Evolutionary conservation across 2,888 invertebrate species (phyloP).

Genomic region (Nesidiocoris tenuis): DNA sequence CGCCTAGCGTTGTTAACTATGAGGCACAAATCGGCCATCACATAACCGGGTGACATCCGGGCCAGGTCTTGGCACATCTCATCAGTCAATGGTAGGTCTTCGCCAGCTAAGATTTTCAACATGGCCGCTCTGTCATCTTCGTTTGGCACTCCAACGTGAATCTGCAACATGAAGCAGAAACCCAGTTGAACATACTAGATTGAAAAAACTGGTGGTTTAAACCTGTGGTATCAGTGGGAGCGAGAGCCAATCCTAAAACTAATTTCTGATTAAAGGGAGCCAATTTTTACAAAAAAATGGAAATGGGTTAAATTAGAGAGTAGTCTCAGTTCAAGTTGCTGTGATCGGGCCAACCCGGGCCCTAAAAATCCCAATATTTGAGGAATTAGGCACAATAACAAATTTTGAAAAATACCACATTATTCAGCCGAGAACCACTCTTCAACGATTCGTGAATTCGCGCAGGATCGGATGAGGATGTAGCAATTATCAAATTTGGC

Average conservation of each 20-base stretch:
- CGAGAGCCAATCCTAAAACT: conserved; percentile 25
- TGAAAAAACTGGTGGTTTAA: too few relatives aligned
- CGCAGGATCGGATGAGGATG: conserved; percentile 59
- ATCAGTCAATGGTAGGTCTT: conserved; percentile 44
- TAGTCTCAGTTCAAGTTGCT: too few relatives aligned
- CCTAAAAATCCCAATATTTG: too few relatives aligned
- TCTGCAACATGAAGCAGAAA: conserved; percentile 52
- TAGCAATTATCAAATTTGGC: conserved; percentile 58
- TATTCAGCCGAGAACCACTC: conserved; percentile 60
- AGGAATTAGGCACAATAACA: too few relatives aligned
- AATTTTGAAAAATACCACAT: conserved; percentile 59
- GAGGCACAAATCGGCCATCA: conserved; percentile 60
- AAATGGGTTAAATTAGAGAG: too few relatives aligned
- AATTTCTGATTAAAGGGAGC: too few relatives aligned
- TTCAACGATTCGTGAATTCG: conserved; percentile 57
- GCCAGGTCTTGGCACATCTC: conserved; percentile 53
- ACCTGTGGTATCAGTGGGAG: too few relatives aligned
- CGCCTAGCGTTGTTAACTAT: conserved; percentile 52
- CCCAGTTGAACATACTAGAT: too few relatives aligned
- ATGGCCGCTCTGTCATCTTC: conserved; percentile 56
- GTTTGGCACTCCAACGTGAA: conserved; percentile 57
- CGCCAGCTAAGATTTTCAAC: conserved; percentile 53
- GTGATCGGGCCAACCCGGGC: too few relatives aligned
- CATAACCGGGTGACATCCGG: conserved; percentile 61
- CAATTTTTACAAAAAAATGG: too few relatives aligned